Percentiles rank a stretch among this genome's conserved stretches.
These are phyloP conservation scores for Siphamia tubifer DNA, from an alignment of 2,113 vertebrate species.

Conservation along the genomic window DNA sequence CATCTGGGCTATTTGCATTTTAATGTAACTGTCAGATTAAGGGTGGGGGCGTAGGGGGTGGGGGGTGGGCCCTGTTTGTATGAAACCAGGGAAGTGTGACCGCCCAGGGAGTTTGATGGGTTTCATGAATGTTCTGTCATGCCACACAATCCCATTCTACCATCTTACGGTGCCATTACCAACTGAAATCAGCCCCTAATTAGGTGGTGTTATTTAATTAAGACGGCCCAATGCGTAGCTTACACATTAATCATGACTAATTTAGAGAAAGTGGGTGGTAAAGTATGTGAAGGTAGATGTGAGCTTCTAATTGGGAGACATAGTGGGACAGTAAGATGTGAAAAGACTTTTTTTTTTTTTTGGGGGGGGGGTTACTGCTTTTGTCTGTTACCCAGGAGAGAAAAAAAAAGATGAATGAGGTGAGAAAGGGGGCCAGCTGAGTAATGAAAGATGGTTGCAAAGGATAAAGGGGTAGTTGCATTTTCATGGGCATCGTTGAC, in stretches of 20 bases:
- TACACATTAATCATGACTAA: constrained; percentile 85
- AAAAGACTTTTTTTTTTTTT: not conserved
- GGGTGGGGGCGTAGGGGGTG: not conserved
- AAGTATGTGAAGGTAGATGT: constrained; percentile 8
- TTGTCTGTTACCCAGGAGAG: not conserved
- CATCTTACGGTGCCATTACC: constrained; percentile 76
- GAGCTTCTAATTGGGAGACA: constrained; percentile 1
- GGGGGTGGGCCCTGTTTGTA: constrained; percentile 37
- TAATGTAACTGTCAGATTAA: constrained; percentile 76
- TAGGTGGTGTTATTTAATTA: constrained; percentile 92
- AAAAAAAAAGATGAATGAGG: not conserved
- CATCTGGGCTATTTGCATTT: constrained; percentile 78
- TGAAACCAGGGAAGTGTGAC: constrained; percentile 58
- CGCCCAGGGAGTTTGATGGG: constrained; percentile 55
- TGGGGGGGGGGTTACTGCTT: no score
- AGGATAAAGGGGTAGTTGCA: not conserved
- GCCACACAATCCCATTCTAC: constrained; percentile 54
- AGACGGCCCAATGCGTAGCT: constrained; percentile 74
- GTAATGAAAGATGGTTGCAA: not conserved
- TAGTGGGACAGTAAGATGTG: not conserved
- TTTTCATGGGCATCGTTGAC: constrained; percentile 22
- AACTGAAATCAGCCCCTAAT: constrained; percentile 85
- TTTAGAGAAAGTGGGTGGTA: constrained; percentile 64
- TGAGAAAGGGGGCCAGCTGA: not conserved
- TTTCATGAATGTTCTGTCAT: constrained; percentile 49